phyloP scores from a whole-genome alignment of 1,140 invertebrate genomes.

The Carcinoscorpius rotundicauda region DNA sequence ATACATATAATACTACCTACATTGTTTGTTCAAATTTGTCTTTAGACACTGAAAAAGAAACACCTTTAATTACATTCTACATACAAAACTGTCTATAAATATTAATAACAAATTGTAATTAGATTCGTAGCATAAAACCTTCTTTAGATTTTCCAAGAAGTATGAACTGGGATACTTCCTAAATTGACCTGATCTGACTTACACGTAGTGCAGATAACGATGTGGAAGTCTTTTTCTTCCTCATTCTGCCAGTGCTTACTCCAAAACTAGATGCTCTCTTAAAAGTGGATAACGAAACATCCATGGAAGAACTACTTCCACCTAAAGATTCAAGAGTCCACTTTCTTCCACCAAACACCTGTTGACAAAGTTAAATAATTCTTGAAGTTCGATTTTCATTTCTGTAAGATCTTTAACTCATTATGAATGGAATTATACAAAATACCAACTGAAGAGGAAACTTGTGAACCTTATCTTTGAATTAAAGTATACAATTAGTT shows the following conservation, averaged over 20 bases:
- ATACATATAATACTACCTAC: no score
- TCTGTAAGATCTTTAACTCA: no score
- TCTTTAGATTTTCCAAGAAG: not conserved
- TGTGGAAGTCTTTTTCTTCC: constrained; percentile 49
- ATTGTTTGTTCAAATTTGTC: no score
- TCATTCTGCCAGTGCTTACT: constrained; percentile 42
- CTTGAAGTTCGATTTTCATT: no score
- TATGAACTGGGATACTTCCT: no score
- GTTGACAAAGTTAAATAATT: constrained; percentile 21
- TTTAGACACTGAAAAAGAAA: no score
- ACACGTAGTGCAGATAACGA: constrained; percentile 24
- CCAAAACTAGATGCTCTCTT: constrained; percentile 32
- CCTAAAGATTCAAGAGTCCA: constrained; percentile 43
- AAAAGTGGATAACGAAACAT: constrained; percentile 33
- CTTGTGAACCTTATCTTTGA: no score
- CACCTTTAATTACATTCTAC: no score
- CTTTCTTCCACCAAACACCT: constrained; percentile 76
- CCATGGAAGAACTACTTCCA: constrained; percentile 34
- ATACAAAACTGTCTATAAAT: no score
- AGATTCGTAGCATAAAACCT: not conserved
- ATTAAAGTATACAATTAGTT: no score
- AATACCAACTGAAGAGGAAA: no score
- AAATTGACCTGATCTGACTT: not conserved
- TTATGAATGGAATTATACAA: no score
- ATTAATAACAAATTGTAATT: not conserved